Conservation (phyloP, 2,113 vertebrate species). For the Catharus minimus region DNA sequence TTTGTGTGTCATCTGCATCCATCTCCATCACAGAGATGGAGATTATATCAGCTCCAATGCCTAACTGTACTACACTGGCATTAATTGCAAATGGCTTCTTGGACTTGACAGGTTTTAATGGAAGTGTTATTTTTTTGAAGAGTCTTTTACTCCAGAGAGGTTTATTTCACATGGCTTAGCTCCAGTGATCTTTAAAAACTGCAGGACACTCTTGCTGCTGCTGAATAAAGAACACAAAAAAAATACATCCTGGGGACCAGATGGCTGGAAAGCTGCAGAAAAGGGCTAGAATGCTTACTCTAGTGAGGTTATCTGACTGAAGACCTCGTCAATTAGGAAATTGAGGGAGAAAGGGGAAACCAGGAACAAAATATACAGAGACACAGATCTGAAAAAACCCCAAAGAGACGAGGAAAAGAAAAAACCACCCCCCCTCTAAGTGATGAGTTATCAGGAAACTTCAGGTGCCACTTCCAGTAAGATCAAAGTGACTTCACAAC, state of each 20-base stretch:
- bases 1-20: background rate
- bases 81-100: constrained; percentile 9
- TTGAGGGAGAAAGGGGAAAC: background rate
- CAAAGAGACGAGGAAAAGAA: background rate
- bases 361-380: background rate
- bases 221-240: background rate
- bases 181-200: background rate
- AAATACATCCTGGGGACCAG: background rate
- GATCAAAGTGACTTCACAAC: background rate
- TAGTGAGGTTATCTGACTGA: background rate
- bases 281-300: background rate
- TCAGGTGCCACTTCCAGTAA: background rate
- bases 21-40: background rate
- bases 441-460: background rate
- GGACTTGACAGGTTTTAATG: background rate
- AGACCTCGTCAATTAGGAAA: background rate
- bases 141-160: background rate
- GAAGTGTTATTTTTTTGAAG: background rate
- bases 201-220: background rate
- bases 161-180: background rate
- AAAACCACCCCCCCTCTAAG: background rate
- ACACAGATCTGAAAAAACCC: background rate
- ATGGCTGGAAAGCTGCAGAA: background rate
- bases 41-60: background rate
- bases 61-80: background rate